Base-by-base conservation (phyloP, 37 sponge, comb jelly and placozoan species). In the Tethya wilhelma region DNA sequence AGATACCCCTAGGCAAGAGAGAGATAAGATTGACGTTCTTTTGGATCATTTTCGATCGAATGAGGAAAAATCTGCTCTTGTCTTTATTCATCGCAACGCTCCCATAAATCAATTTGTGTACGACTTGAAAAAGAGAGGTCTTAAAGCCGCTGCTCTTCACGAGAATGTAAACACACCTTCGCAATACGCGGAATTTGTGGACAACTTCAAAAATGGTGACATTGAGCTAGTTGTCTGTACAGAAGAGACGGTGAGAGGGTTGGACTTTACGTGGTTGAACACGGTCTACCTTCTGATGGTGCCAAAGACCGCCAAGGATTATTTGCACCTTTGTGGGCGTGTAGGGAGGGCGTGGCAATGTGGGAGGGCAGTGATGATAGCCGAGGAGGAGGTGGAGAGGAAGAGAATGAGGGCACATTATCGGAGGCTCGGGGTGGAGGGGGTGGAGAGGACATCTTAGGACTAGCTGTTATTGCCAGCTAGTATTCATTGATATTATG, bases 191-290 rank as follows among this genome's bases (percentile, higher is more conserved):
- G 36, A 65, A 2, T 91, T 91, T 30, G 14, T 87, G 19, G 74
- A 75, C 0, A 65, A 71, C 22, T 91, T 91, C 49, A 43, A 70
- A 45, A 25, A 17, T 22, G 93, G 93, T 2, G 25, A 49, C 38
- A 78, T 91, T 22, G 44, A 91, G 55, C 4, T 87, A 32, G 84
- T 70, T 25, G 80, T 91, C 1, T 80, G 72, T 1, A 91, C 86
- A 2, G 93, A 91, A 49, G 88, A 87, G 71, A 91, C 85, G 2
- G 89, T 91, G 20, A 36, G 93, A 38, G 93, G 93, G 31, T 76
- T 91, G 29, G 93, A 91, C 72, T 91, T 91, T 28, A 56, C 62
- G 14, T 91, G 83, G 75, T 41, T 91, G 31, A 40, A 41, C 6
- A 77, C 69, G 1, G 88, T 87, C 28, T 80, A 62, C 63, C 32